These are phyloP conservation scores for Lordiphosa fenestrarum DNA, from an alignment of 2,888 invertebrate genomes.

Conservation along the genomic window DNA sequence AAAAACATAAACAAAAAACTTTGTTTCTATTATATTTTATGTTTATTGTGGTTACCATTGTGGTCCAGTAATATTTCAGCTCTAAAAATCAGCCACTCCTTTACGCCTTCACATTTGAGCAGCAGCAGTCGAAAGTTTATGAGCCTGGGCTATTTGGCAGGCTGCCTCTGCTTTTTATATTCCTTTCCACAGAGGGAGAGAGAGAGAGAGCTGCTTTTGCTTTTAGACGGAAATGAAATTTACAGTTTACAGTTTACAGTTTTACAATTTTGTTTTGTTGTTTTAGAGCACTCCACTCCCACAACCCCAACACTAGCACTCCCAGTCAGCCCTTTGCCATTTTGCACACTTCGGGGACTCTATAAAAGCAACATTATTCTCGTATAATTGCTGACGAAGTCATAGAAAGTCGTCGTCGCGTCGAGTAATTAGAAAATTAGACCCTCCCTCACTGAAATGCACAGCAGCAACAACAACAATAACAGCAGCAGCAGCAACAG, in stretches of 20 bases:
- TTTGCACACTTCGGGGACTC: conserved; percentile 10
- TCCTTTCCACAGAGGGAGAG: not conserved
- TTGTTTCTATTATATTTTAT: conserved; percentile 34
- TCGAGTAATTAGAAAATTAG: conserved; percentile 71
- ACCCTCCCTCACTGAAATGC: conserved; percentile 63
- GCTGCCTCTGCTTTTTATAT: conserved; percentile 33
- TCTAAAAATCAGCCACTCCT: conserved; percentile 45
- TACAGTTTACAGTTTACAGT: conserved; percentile 50
- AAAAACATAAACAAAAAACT: too few species aligned
- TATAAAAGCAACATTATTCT: conserved; percentile 50
- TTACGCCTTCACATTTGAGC: conserved; percentile 31
- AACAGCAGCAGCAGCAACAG: conserved; percentile 11
- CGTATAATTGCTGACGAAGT: conserved; percentile 47
- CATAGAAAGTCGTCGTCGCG: conserved; percentile 62
- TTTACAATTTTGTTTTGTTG: conserved; percentile 31
- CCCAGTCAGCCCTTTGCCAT: conserved; percentile 9
- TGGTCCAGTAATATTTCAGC: conserved; percentile 45
- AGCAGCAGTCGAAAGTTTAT: conserved; percentile 51
- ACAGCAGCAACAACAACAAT: conserved; percentile 36
- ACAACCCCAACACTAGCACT: conserved; percentile 7
- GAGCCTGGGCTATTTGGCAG: conserved; percentile 54
- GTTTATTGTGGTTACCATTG: conserved; percentile 34
- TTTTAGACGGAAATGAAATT: conserved; percentile 56
- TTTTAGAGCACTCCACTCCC: not conserved
- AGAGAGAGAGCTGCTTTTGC: conserved; percentile 2